These are phyloP conservation scores for Hermetia illucens DNA, from an alignment of 1,140 invertebrate species.

Conservation along the genomic window DNA sequence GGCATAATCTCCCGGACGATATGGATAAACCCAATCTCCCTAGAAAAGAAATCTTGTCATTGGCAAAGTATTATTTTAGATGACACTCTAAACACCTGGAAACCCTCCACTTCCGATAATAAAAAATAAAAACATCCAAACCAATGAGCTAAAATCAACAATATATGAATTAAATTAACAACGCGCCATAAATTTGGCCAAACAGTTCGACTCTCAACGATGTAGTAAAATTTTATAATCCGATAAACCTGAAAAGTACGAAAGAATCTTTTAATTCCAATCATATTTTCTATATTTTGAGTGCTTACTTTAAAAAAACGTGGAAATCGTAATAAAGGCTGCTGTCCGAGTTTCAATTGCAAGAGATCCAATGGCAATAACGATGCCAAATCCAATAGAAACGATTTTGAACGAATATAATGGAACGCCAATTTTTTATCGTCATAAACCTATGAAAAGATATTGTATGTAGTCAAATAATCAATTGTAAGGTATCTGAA, in stretches of 20 bases:
- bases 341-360: slow-evolving; percentile 61
- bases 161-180: slow-evolving; percentile 85
- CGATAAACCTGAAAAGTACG: slow-evolving; percentile 62
- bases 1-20: slow-evolving; percentile 70
- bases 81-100: slow-evolving; percentile 37
- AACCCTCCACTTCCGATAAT: slow-evolving; percentile 80
- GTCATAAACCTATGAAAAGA: slow-evolving; percentile 52
- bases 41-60: slow-evolving; percentile 19
- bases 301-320: slow-evolving; percentile 58
- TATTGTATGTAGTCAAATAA: not conserved
- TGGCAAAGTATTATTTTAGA: not conserved
- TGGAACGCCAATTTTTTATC: slow-evolving; percentile 76
- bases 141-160: slow-evolving; percentile 90
- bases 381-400: slow-evolving; percentile 70
- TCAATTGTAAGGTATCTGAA: slow-evolving; percentile 1
- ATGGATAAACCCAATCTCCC: slow-evolving; percentile 86
- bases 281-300: slow-evolving; percentile 1
- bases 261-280: too few species aligned
- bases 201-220: slow-evolving; percentile 86
- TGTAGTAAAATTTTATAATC: slow-evolving; percentile 86
- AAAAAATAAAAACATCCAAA: slow-evolving; percentile 96
- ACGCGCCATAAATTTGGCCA: slow-evolving; percentile 96
- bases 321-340: slow-evolving; percentile 70
- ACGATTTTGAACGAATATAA: slow-evolving; percentile 72
- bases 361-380: slow-evolving; percentile 78